Conservation (phyloP, 2,113 vertebrate species). For the Cyprinus carpio region DNA sequence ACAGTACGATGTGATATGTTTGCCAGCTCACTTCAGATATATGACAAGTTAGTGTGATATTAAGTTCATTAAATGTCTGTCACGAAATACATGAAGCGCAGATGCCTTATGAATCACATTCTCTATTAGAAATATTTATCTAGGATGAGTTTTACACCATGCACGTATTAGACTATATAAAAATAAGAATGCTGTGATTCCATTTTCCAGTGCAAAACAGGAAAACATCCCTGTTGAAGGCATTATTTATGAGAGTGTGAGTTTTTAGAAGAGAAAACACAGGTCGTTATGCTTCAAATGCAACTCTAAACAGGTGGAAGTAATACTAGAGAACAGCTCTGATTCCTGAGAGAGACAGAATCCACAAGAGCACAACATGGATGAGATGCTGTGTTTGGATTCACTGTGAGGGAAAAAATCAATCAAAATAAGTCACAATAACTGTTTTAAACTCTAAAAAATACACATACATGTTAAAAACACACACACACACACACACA, state of each 20-base stretch:
- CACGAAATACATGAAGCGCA: background rate
- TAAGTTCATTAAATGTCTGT: background rate
- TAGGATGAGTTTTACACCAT: background rate
- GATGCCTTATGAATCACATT: background rate
- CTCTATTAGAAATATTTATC: background rate
- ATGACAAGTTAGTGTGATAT: background rate
- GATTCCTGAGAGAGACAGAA: constrained; percentile 3
- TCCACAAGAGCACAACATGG: background rate
- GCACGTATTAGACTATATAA: background rate
- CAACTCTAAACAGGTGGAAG: background rate
- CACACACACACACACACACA: no score
- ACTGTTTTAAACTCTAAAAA: no score
- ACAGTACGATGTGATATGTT: background rate
- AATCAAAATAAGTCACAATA: no score
- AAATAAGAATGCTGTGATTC: background rate
- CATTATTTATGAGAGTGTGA: background rate
- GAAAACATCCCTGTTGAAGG: background rate
- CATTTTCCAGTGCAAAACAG: background rate
- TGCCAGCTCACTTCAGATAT: background rate
- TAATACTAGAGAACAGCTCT: background rate
- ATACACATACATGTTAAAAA: no score
- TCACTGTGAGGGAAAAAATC: background rate
- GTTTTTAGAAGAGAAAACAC: background rate
- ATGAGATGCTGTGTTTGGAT: background rate
- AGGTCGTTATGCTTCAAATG: background rate